phyloP scores from a whole-genome alignment of 2,113 vertebrate genomes.

The Dipodomys merriami region DNA sequence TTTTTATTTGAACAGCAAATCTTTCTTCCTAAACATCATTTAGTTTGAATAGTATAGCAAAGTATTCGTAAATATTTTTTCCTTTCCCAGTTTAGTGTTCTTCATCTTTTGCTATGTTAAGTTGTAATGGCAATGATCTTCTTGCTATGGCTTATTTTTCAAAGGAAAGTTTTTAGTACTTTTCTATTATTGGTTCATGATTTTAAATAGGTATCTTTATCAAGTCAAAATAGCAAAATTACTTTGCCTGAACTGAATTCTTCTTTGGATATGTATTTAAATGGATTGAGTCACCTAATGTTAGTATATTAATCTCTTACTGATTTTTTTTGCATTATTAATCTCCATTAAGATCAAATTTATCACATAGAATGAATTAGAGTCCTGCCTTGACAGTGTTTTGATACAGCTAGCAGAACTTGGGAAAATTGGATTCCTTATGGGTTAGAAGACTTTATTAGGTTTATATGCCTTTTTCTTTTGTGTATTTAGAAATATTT shows the following conservation, averaged over 20 bases:
- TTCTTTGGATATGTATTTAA: constrained; percentile 39
- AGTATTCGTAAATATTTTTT: constrained; percentile 45
- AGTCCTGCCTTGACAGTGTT: neutral
- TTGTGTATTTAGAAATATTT: neutral
- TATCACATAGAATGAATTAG: constrained; percentile 28
- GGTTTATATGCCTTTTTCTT: neutral
- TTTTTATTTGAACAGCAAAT: constrained; percentile 45
- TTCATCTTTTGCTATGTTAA: constrained; percentile 44
- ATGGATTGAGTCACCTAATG: neutral
- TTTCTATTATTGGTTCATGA: constrained; percentile 21
- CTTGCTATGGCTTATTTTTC: neutral
- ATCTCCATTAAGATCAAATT: constrained; percentile 44
- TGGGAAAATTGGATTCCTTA: neutral
- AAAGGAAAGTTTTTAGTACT: constrained; percentile 11
- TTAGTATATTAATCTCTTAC: constrained; percentile 38
- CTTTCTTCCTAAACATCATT: constrained; percentile 48
- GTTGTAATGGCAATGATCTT: neutral
- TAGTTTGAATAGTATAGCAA: constrained; percentile 42
- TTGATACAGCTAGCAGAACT: neutral
- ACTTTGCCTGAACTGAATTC: constrained; percentile 30
- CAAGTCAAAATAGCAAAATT: constrained; percentile 35
- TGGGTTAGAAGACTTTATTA: neutral
- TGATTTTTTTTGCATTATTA: constrained; percentile 34
- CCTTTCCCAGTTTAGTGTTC: constrained; percentile 27
- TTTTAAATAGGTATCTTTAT: constrained; percentile 53